These are phyloP conservation scores for Megamerina dolium DNA, from an alignment of 2,888 invertebrate species.

Conservation along the genomic window DNA sequence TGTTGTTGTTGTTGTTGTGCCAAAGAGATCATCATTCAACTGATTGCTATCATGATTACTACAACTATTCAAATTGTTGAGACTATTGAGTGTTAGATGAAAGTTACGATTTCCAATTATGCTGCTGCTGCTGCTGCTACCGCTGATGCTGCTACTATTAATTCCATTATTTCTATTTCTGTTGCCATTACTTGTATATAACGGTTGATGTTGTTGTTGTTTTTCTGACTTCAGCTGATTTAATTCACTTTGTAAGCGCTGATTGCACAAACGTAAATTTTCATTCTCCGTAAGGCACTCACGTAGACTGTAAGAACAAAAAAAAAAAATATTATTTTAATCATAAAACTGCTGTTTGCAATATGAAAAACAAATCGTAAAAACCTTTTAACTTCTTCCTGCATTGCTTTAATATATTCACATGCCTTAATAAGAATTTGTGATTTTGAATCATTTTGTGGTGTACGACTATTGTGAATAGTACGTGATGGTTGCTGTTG, in stretches of 20 bases:
- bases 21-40: too few relatives aligned
- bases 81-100: conserved; percentile 31
- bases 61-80: conserved; percentile 23
- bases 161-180: conserved; percentile 25
- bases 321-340: not conserved
- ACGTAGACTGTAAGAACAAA: conserved; percentile 30
- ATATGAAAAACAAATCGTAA: conserved; percentile 6
- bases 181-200: too few relatives aligned
- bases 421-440: conserved; percentile 93
- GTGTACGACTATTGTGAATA: conserved; percentile 42
- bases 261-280: conserved; percentile 36
- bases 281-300: conserved; percentile 44
- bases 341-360: not conserved
- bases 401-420: conserved; percentile 84
- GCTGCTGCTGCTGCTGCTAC: conserved; percentile 11
- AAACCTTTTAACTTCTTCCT: conserved; percentile 67
- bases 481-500: conserved; percentile 6
- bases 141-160: conserved; percentile 15
- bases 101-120: conserved; percentile 23
- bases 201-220: too few relatives aligned
- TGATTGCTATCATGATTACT: conserved; percentile 14
- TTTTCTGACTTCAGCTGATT: conserved; percentile 34
- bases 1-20: conserved; percentile 15
- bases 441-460: conserved; percentile 76
- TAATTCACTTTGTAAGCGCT: conserved; percentile 35